Percentiles rank a stretch among this genome's conserved stretches.
Evolutionary conservation across 2,113 vertebrate genomes (phyloP).

Genomic region (Neopipo cinnamomea): DNA sequence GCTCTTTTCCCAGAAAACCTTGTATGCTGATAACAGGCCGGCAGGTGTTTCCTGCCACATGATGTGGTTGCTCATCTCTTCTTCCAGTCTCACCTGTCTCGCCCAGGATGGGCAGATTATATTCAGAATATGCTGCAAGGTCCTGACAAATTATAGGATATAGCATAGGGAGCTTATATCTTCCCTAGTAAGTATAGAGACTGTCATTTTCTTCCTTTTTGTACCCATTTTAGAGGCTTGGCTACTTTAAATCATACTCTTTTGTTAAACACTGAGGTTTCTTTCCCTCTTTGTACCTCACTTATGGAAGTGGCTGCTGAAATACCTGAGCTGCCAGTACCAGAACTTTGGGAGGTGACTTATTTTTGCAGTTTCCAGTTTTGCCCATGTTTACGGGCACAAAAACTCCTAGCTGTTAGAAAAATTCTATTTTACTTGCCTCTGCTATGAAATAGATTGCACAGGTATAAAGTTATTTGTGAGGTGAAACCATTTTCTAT

Average conservation of each 20-base stretch:
- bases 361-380: neutral
- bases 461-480: neutral
- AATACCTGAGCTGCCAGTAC: neutral
- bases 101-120: neutral
- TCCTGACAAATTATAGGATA: neutral
- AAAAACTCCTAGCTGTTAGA: neutral
- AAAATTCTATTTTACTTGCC: neutral
- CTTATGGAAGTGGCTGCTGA: neutral
- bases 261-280: neutral
- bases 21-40: neutral
- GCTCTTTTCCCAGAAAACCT: neutral
- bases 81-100: neutral
- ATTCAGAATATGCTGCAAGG: neutral
- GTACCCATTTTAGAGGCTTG: neutral
- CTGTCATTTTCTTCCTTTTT: neutral
- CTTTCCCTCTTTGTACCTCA: neutral
- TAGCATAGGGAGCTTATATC: neutral
- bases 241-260: neutral
- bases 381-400: neutral
- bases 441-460: neutral
- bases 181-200: neutral
- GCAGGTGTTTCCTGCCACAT: slow-evolving; percentile 26
- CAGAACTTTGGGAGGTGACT: neutral
- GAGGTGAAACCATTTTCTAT: neutral
- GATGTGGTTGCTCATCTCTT: neutral